phyloP scores from a whole-genome alignment of 2,113 vertebrate genomes.

The Heterotilapia buettikoferi region DNA sequence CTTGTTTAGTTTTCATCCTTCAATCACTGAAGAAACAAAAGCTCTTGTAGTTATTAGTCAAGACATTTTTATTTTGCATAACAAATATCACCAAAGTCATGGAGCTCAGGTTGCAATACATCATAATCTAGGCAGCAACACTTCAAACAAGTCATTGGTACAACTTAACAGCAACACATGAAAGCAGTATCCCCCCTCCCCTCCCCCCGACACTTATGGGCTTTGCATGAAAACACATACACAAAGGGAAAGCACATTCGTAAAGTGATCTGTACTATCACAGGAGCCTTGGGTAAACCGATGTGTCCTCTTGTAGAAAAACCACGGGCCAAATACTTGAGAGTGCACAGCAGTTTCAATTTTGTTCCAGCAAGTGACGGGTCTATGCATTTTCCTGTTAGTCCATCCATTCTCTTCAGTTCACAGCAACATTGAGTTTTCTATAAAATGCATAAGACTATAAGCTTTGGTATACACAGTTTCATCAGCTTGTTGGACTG shows the following conservation, averaged over 20 bases:
- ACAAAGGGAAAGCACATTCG: conserved; percentile 61
- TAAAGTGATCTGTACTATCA: conserved; percentile 62
- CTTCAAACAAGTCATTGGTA: conserved; percentile 53
- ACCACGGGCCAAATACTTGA: conserved; percentile 57
- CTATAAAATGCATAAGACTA: conserved; percentile 80
- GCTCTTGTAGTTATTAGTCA: conserved; percentile 23
- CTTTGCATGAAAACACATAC: conserved; percentile 42
- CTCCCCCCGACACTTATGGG: conserved; percentile 29
- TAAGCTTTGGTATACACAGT: conserved; percentile 83
- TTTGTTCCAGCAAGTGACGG: conserved; percentile 75
- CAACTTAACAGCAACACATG: conserved; percentile 47
- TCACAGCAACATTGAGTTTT: conserved; percentile 61
- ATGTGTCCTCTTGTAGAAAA: conserved; percentile 39
- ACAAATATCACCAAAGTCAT: conserved; percentile 68
- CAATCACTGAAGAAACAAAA: neutral
- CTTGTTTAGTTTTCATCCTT: neutral
- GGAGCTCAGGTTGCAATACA: conserved; percentile 64
- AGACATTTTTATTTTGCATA: conserved; percentile 79
- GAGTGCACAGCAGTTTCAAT: conserved; percentile 69
- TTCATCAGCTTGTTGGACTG: conserved; percentile 42
- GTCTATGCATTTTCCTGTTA: conserved; percentile 11
- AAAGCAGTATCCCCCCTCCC: conserved; percentile 22
- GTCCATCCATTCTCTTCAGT: conserved; percentile 1
- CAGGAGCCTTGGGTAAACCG: conserved; percentile 64
- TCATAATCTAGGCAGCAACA: conserved; percentile 66